A percentile compares a stretch with the other conserved stretches of the same genome.
These are phyloP conservation scores for Lepidochrysops patricia DNA, from an alignment of 2,888 invertebrate species.

Conservation along the genomic window DNA sequence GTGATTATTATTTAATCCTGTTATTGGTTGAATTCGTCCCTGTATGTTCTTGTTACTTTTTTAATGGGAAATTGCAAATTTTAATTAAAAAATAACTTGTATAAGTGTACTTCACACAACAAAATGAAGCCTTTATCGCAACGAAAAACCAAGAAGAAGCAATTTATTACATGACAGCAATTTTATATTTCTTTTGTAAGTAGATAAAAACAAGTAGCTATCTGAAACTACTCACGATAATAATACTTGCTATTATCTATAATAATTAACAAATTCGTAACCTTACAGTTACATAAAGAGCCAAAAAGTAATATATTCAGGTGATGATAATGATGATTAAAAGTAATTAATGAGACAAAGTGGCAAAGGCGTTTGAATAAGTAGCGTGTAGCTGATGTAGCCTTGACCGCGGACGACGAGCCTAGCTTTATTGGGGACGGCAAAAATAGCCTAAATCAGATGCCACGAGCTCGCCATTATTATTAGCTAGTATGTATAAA, in stretches of 20 bases:
- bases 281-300: too few species aligned
- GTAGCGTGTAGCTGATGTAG: not conserved
- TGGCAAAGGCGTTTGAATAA: conserved; percentile 1
- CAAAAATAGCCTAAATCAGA: not conserved
- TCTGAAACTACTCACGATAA: too few species aligned
- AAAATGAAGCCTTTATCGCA: too few species aligned
- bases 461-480: not conserved
- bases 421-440: not conserved
- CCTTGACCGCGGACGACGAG: not conserved
- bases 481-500: too few species aligned
- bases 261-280: not conserved
- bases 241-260: too few species aligned
- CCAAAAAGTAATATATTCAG: not conserved
- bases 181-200: too few species aligned
- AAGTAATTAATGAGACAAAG: conserved; percentile 5
- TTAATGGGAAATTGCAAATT: too few species aligned
- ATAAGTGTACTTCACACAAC: too few species aligned
- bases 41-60: not conserved
- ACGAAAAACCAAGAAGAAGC: too few species aligned
- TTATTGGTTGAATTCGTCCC: not conserved
- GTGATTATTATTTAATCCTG: not conserved
- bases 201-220: too few species aligned
- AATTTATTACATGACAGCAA: too few species aligned
- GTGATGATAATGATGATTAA: not conserved
- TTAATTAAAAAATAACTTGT: too few species aligned